Evolutionary conservation across 2,888 invertebrate genomes (phyloP).

Genomic region (Melitaea athalia): DNA sequence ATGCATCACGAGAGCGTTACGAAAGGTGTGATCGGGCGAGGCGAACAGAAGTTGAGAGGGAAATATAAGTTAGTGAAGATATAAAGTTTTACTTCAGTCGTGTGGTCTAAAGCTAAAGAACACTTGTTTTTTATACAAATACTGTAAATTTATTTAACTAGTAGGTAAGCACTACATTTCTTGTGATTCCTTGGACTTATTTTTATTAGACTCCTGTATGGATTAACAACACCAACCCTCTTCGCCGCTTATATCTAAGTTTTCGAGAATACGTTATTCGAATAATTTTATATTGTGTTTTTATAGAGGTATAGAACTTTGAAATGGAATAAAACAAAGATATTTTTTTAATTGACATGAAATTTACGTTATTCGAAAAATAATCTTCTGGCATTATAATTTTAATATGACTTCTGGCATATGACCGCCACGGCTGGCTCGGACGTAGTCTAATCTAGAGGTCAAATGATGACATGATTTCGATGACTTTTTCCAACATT

Average conservation of each 20-base stretch:
- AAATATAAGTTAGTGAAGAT: too few species aligned
- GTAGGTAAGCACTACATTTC: not conserved
- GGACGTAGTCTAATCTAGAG: slow-evolving; percentile 40
- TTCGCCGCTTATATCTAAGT: not conserved
- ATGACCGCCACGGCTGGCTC: slow-evolving; percentile 41
- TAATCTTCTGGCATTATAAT: slow-evolving; percentile 34
- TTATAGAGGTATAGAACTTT: slow-evolving; percentile 10
- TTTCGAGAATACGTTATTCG: not conserved
- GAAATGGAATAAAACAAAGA: slow-evolving; percentile 32
- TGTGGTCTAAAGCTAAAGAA: too few species aligned
- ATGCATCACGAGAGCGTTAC: too few species aligned
- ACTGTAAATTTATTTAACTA: too few species aligned
- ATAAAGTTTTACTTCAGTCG: too few species aligned
- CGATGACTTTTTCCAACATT: slow-evolving; percentile 41
- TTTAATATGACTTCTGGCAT: slow-evolving; percentile 43
- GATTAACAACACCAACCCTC: not conserved
- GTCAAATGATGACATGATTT: slow-evolving; percentile 46
- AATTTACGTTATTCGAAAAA: slow-evolving; percentile 28
- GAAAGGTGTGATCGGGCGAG: too few species aligned
- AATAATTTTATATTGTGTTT: not conserved
- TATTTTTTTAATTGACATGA: slow-evolving; percentile 30
- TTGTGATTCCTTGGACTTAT: not conserved
- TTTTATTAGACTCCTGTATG: too few species aligned
- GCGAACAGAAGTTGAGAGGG: too few species aligned
- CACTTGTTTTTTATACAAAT: too few species aligned